Base-by-base conservation (phyloP, 2,888 invertebrate genomes). In the Mythimna loreyi region DNA sequence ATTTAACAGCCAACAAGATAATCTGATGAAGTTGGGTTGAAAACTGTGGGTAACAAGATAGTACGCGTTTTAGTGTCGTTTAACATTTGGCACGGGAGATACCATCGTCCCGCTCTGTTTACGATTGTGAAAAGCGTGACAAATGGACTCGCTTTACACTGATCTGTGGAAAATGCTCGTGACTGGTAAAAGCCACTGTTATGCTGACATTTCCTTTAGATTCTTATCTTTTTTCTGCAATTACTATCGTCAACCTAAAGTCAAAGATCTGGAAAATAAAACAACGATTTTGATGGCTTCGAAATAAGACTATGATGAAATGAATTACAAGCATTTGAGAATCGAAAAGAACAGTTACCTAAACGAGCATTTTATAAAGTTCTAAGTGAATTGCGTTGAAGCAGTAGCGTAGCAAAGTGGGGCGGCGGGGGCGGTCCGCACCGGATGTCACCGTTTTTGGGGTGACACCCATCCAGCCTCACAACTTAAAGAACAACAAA, bases 91-190 rank as follows among this genome's bases (percentile, higher is more conserved):
- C 83, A 80, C 85, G 81, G 86, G 86, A 88, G 91, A 92, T 91
- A 92, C 86, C 82, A 92, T 91, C 92, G 94, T 93, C 82, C 77
- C 92, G 94, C 91, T 94, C 94, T 93, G 94, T 73, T 93, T 93
- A 85, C 80, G 83, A 63, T 80, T 73, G 89, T 91, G 91, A 94
- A 94, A 93, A 93, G 92, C 93, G 93, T 93, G 91, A 93, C 93
- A 93, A 92, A 91, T 83, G 80, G 77, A 76, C 73, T 79, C 78
- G 79, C 80, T 85, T 86, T 82, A 81, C 83, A 67, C 74, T 75
- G 84, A 87, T 85, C 79, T 78, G 83, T 84, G 84, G 84, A 89
- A 88, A 85, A 84, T 72, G 52, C 36, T 83, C 74, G 79, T 84
- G 79, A 79, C 83, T 75, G 56, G 81, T 83, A 85, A 87, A 84